Base-by-base conservation (phyloP, 2,888 invertebrate genomes). In the Sericinus montela region DNA sequence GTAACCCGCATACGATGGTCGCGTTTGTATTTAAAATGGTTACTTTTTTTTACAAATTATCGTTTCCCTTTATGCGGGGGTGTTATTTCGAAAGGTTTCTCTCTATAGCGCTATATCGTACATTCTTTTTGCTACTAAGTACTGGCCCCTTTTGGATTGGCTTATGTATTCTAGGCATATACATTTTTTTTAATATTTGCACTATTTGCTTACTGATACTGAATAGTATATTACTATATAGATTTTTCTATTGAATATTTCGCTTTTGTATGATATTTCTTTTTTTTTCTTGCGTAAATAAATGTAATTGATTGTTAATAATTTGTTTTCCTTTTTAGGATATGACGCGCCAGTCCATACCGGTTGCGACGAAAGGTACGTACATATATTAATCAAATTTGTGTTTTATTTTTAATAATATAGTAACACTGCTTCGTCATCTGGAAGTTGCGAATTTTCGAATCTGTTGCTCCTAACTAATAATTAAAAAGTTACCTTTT, bases 291-390 rank as follows among this genome's bases (percentile, higher is more conserved):
- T 45, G 37, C 23, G 2, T 39, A 51, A 52, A 47, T 45, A 45
- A 10, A 51, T 54, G 36, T 37, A 39, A 49, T 47, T 48, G n/a
- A 23, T 41, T 52, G 51, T 60, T 78, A 68, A 78, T 69, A n/a
- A 55, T 37, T 52, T 56, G 35, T 53, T 76, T 81, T 81, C 75
- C 75, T 70, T 66, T 84, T 69, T 84, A 89, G 89, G 89, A 89
- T 62, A 89, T 89, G 89, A 89, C 89, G 72, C 81, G 89, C 64
- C 89, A 89, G 70, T 89, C 89, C 46, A 89, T 89, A 57, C 89
- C 89, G 45, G 89, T 89, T 67, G 87, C 89, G 56, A 86, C 85
- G 37, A 89, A 88, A 82, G 85, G 89, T 89, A 62, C 81, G 86
- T 73, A 6, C 6, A 23, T 23, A 23, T 23, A 23, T 3, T 23